Evolutionary conservation across 2,797 vertebrate genomes (phyloP).

Genomic region (Pyrocephalus nanus): DNA sequence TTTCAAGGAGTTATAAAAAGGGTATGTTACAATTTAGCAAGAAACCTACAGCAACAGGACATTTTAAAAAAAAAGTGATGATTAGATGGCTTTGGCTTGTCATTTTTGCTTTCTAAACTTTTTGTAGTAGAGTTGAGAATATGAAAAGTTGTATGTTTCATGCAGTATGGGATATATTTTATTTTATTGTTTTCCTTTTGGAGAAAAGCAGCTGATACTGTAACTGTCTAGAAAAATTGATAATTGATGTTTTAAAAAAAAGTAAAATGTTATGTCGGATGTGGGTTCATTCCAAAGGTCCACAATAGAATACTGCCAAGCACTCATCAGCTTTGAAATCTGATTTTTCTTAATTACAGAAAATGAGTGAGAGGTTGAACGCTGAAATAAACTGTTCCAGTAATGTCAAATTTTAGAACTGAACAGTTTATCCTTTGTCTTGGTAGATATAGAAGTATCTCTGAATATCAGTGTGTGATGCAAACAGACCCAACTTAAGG

Average conservation of each 20-base stretch:
- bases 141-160: not conserved
- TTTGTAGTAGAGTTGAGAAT: not conserved
- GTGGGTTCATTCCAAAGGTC: slow-evolving; percentile 56
- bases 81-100: not conserved
- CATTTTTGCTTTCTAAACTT: not conserved
- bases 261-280: slow-evolving; percentile 46
- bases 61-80: not conserved
- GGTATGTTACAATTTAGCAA: not conserved
- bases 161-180: not conserved
- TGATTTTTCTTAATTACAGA: slow-evolving; percentile 46
- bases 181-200: not conserved
- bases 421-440: not conserved
- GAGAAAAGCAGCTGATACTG: not conserved
- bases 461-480: slow-evolving; percentile 34
- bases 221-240: slow-evolving; percentile 36
- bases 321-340: slow-evolving; percentile 61
- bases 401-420: slow-evolving; percentile 1
- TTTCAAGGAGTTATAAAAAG: not conserved
- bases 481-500: slow-evolving; percentile 62
- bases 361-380: slow-evolving; percentile 18
- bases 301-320: slow-evolving; percentile 55
- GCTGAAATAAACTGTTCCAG: not conserved
- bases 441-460: not conserved
- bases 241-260: slow-evolving; percentile 63
- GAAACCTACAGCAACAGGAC: not conserved